Evolutionary conservation across 2,888 invertebrate species (phyloP).

Genomic region (Eristalinus aeneus): DNA sequence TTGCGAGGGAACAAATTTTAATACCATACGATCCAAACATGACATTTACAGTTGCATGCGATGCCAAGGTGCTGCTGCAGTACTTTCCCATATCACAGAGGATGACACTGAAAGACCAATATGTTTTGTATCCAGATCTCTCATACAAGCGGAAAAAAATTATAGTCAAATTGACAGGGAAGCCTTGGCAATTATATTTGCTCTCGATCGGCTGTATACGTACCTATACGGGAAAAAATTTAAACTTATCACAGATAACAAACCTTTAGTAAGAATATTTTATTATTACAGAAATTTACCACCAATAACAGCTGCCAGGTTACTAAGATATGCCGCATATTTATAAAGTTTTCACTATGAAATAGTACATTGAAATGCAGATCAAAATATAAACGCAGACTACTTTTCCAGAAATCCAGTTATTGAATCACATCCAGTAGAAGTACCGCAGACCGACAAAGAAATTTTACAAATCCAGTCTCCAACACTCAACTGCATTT

Average conservation of each 20-base stretch:
- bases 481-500: too few relatives aligned
- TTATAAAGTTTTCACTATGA: neutral
- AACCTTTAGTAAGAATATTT: too few relatives aligned
- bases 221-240: too few relatives aligned
- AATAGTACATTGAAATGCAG: neutral
- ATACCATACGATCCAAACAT: constrained; percentile 14
- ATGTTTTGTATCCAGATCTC: constrained; percentile 16
- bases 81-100: neutral
- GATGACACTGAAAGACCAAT: neutral
- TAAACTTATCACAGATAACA: too few relatives aligned
- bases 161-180: constrained; percentile 29
- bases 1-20: too few relatives aligned
- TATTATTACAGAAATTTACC: constrained; percentile 11
- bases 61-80: neutral
- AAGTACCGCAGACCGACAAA: too few relatives aligned
- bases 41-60: neutral
- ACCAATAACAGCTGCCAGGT: constrained; percentile 12
- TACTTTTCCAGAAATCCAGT: too few relatives aligned
- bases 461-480: too few relatives aligned
- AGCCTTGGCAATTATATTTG: constrained; percentile 34
- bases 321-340: constrained; percentile 9
- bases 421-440: too few relatives aligned
- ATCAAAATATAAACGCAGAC: too few relatives aligned
- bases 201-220: constrained; percentile 31
- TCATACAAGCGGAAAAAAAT: constrained; percentile 27